Evolutionary conservation across 2,797 vertebrate species (phyloP), one percentile per base, ranked within the genome.

Genomic region (Enteromius afrohamiltoni): DNA sequence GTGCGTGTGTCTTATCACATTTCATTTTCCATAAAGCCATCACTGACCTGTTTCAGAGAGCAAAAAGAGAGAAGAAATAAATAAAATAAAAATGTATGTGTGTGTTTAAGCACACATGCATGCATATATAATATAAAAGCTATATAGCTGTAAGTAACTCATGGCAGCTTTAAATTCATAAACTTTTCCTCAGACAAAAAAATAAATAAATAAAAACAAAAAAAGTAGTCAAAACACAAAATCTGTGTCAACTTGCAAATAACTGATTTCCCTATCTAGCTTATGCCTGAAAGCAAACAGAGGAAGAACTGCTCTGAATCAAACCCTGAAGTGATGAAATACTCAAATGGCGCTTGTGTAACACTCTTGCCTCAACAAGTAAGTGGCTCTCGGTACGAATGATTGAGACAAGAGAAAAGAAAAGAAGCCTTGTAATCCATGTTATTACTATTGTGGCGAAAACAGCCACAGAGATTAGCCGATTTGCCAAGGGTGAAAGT

Each of bases 401-500:
- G n/a, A 74, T 6, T 29, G n/a, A 58, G 58, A 49, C 55, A 34
- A 17, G 51, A 70, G 29, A 37, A 68, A 62, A n/a, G n/a, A 51
- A 34, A 74, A 31, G 29, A 49, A 60, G 11, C 34, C 9, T 51
- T 82, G 73, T 64, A 82, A 82, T 70, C 73, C 65, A 3, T 55
- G 47, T 86, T 65, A 87, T 51, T 71, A 83, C 83, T 90, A 86
- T 26, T 1, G 60, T 31, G 60, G 60, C 77, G 75, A 74, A 0
- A 80, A 83, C 81, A 64, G 58, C 9, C n/a, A n/a, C 64, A 55
- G 17, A 83, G 60, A 86, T 87, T 73, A 74, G 37, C 17, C 3
- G 16, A 23, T 47, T 49, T 31, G 34, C 26, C 3, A n/a, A 19
- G 19, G 23, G 42, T 47, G 47, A 80, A 58, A 62, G 53, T 73